These are phyloP conservation scores for Cryptus viduatorius DNA, from an alignment of 2,888 invertebrate genomes.

Conservation along the genomic window DNA sequence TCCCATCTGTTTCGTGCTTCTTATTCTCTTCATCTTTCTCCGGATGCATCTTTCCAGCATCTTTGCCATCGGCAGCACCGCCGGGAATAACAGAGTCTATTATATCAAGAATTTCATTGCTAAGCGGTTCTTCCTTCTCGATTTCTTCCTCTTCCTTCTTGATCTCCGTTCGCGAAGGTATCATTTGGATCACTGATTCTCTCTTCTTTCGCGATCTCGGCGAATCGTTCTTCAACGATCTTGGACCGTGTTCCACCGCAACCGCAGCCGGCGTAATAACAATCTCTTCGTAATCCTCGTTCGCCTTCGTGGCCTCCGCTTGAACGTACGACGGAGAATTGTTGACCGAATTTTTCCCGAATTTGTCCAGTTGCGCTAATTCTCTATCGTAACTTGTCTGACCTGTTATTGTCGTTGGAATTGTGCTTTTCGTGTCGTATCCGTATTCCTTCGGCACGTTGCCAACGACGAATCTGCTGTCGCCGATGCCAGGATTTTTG, in stretches of 20 bases:
- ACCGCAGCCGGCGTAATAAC: conserved; percentile 81
- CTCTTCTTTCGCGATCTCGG: conserved; percentile 58
- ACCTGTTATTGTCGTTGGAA: conserved; percentile 62
- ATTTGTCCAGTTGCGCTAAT: conserved; percentile 71
- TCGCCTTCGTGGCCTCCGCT: conserved; percentile 67
- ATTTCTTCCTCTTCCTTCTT: conserved; percentile 75
- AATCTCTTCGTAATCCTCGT: conserved; percentile 77
- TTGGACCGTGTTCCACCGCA: conserved; percentile 85
- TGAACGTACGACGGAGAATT: conserved; percentile 56
- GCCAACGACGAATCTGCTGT: conserved; percentile 89
- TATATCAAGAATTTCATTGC: conserved; percentile 83
- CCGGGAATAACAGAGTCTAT: conserved; percentile 81
- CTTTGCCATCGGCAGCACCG: conserved; percentile 55
- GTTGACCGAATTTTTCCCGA: conserved; percentile 66
- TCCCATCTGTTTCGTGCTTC: conserved; percentile 13
- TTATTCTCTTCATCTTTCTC: conserved; percentile 45
- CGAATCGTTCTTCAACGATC: conserved; percentile 77
- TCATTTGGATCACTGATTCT: conserved; percentile 78
- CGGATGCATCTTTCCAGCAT: conserved; percentile 55
- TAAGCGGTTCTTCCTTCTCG: conserved; percentile 79
- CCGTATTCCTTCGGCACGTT: conserved; percentile 87
- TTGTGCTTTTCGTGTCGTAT: conserved; percentile 26
- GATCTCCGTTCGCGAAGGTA: conserved; percentile 79
- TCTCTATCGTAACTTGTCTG: conserved; percentile 69
- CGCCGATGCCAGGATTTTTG: conserved; percentile 68